Evolutionary conservation across 2,113 vertebrate species (phyloP).

Genomic region (Ceyx margarethae): DNA sequence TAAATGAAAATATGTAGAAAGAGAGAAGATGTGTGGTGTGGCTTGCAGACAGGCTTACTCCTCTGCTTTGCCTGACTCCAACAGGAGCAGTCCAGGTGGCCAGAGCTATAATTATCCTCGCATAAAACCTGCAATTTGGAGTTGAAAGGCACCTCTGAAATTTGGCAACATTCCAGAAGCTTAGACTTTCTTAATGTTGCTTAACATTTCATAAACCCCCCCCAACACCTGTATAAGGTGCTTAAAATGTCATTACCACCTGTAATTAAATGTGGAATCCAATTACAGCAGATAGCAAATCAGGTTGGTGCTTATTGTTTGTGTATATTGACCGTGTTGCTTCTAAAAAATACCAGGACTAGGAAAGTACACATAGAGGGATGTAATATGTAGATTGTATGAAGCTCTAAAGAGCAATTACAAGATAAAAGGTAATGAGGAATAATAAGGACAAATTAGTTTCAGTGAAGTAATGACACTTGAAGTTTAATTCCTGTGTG

Average conservation of each 20-base stretch:
- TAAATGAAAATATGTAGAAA: slow-evolving; percentile 8
- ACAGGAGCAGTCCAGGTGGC: slow-evolving; percentile 53
- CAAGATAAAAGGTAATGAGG: slow-evolving; percentile 64
- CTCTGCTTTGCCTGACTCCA: background rate
- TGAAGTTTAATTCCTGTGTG: slow-evolving; percentile 35
- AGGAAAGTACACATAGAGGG: slow-evolving; percentile 33
- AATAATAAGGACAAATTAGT: slow-evolving; percentile 70
- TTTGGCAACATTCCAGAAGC: slow-evolving; percentile 58
- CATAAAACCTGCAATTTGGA: slow-evolving; percentile 65
- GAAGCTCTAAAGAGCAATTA: slow-evolving; percentile 65
- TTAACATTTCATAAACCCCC: slow-evolving; percentile 54
- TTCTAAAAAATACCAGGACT: slow-evolving; percentile 9
- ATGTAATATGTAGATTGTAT: slow-evolving; percentile 44
- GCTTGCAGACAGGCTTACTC: background rate
- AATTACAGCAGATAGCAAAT: slow-evolving; percentile 68
- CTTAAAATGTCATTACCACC: slow-evolving; percentile 79
- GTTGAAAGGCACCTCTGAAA: slow-evolving; percentile 73
- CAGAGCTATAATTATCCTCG: slow-evolving; percentile 64
- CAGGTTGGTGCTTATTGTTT: slow-evolving; percentile 46
- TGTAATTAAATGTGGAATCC: slow-evolving; percentile 76
- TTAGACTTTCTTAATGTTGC: slow-evolving; percentile 69
- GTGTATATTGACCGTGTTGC: slow-evolving; percentile 56
- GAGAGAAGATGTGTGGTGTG: background rate
- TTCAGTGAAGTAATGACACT: slow-evolving; percentile 55
- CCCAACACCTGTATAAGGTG: slow-evolving; percentile 72